Percentiles rank a stretch among this genome's conserved stretches.
Conservation (phyloP, 1,140 invertebrate species). For the Conus betulinus region DNA sequence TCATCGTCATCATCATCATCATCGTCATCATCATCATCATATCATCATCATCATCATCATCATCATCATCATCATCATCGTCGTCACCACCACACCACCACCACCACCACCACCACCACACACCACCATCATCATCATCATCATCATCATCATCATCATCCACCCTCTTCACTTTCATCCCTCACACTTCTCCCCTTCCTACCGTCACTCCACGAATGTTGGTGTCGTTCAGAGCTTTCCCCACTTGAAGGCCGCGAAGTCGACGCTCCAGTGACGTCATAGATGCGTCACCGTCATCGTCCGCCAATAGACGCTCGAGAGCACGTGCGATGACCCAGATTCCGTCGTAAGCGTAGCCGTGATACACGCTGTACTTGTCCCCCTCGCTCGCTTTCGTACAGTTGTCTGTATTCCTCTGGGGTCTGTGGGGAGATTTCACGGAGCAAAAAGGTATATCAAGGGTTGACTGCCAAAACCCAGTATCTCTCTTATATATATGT, state of each 20-base stretch:
- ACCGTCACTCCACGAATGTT: constrained; percentile 96
- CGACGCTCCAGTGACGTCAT: neutral
- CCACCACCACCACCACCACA: no score
- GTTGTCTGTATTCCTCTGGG: constrained; percentile 88
- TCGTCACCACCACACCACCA: no score
- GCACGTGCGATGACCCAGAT: constrained; percentile 93
- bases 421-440: constrained; percentile 80
- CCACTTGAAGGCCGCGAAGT: constrained; percentile 88
- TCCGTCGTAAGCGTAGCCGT: constrained; percentile 97
- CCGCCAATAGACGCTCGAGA: constrained; percentile 57
- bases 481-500: no score
- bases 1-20: no score
- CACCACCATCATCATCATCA: no score
- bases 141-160: no score
- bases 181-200: constrained; percentile 66
- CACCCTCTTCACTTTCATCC: no score
- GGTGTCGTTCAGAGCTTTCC: constrained; percentile 91
- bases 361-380: constrained; percentile 92
- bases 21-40: no score
- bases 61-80: no score
- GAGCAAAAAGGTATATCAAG: no score
- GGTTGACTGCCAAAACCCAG: no score
- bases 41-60: neutral
- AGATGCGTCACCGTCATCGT: constrained; percentile 76
- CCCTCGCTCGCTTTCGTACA: constrained; percentile 88